A percentile compares a stretch with the other conserved stretches of the same genome.
Evolutionary conservation across 1,140 invertebrate genomes (phyloP).

Genomic region (Drosophila ficusphila): DNA sequence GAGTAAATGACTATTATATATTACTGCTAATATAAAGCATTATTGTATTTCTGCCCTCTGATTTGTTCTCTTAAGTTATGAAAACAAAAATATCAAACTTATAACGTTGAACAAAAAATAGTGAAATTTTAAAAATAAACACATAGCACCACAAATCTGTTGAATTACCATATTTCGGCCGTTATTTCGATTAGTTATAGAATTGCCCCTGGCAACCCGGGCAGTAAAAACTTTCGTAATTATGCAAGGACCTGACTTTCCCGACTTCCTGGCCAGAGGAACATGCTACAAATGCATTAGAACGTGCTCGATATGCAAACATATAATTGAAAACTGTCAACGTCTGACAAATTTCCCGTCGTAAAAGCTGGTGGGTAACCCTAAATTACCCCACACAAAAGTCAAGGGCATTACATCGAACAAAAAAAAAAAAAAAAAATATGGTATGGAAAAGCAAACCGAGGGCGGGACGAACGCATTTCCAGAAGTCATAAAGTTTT

Average conservation of each 20-base stretch:
- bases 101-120: neutral
- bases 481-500: slow-evolving; percentile 65
- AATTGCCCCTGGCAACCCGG: slow-evolving; percentile 17
- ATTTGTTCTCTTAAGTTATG: no score
- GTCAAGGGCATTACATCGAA: neutral
- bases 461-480: neutral
- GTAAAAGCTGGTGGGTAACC: slow-evolving; percentile 61
- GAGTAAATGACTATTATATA: neutral
- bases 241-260: slow-evolving; percentile 29
- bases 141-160: neutral
- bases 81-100: no score
- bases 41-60: no score
- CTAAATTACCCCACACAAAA: slow-evolving; percentile 33
- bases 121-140: no score
- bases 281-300: slow-evolving; percentile 50
- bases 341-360: slow-evolving; percentile 60
- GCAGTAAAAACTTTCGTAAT: slow-evolving; percentile 10
- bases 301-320: slow-evolving; percentile 41
- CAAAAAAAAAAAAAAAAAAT: neutral
- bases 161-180: neutral
- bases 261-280: neutral
- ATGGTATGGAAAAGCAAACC: neutral
- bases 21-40: no score
- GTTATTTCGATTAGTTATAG: neutral
- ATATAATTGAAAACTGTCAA: slow-evolving; percentile 74